Base-by-base conservation (phyloP, 2,113 vertebrate genomes). In the Centropus bengalensis region DNA sequence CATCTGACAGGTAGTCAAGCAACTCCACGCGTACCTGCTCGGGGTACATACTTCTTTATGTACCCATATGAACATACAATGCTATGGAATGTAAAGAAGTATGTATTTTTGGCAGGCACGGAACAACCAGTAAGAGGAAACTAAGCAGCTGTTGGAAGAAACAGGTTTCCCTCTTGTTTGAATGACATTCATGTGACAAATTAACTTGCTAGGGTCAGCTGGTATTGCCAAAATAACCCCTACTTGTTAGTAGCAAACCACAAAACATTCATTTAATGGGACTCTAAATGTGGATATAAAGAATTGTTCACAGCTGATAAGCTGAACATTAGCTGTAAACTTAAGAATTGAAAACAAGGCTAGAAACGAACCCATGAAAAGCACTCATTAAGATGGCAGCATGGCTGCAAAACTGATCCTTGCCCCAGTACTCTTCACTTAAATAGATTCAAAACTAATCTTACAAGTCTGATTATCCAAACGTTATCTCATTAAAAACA, bases 41-140 rank as follows among this genome's bases (percentile, higher is more conserved):
- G 97, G 99, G 98, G 98, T 97, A 99, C 99, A 99, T 99, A 99
- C 99, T 99, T 99, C 99, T 99, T 99, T 99, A 99, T 99, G 98
- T 99, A 99, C 99, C 99, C 99, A 99, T 99, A 99, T 99, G 99
- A 98, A 99, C 98, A 99, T 99, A 99, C 97, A 98, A 97, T 99
- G 98, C 99, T 99, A 99, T 99, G 99, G 99, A 99, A 99, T 99
- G 99, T 99, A 99, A 99, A 99, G 99, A 99, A 99, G 99, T 99
- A 99, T 99, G 99, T 99, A 99, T 99, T 99, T 99, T 98, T 98
- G 98, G 99, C 98, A 98, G 99, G 99, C 97, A 95, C 74, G 62
- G 93, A 97, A 97, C 98, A 8, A 93, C 98, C 98, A 94, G 83
- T 93, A 96, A 94, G 80, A 97, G 89, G 91, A 94, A 98, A 94